Evolutionary conservation across 2,888 invertebrate genomes (phyloP).

Genomic region (Athalia rosae): DNA sequence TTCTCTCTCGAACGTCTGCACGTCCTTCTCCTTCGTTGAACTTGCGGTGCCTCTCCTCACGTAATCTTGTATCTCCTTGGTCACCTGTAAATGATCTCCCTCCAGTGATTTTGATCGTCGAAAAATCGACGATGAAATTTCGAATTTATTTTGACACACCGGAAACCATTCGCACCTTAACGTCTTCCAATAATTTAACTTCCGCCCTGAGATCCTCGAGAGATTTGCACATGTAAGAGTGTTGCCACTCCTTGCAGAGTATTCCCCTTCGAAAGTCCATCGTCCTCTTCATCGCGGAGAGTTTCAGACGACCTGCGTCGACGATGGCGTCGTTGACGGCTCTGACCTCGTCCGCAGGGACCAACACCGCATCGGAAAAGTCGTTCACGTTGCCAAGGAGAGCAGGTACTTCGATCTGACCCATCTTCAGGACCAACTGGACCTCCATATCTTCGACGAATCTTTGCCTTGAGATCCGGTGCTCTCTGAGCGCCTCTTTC

Average conservation of each 20-base stretch:
- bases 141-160: not conserved
- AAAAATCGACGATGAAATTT: not conserved
- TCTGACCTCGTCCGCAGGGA: constrained; percentile 54
- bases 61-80: constrained; percentile 63
- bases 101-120: too few species aligned
- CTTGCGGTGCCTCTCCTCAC: constrained; percentile 49
- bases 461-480: constrained; percentile 22
- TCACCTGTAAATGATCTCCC: constrained; percentile 55
- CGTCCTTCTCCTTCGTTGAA: constrained; percentile 50
- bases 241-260: constrained; percentile 65
- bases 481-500: constrained; percentile 51
- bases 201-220: constrained; percentile 62
- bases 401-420: constrained; percentile 58
- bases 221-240: constrained; percentile 61
- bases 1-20: constrained; percentile 51
- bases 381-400: constrained; percentile 52
- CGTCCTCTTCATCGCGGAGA: constrained; percentile 61
- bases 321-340: constrained; percentile 57
- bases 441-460: constrained; percentile 54
- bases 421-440: constrained; percentile 60
- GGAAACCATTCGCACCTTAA: constrained; percentile 59
- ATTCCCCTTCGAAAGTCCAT: constrained; percentile 62
- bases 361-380: constrained; percentile 56
- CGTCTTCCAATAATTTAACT: constrained; percentile 58
- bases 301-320: constrained; percentile 63